Evolutionary conservation across 2,113 vertebrate species (phyloP).

Genomic region (Thunnus maccoyii): DNA sequence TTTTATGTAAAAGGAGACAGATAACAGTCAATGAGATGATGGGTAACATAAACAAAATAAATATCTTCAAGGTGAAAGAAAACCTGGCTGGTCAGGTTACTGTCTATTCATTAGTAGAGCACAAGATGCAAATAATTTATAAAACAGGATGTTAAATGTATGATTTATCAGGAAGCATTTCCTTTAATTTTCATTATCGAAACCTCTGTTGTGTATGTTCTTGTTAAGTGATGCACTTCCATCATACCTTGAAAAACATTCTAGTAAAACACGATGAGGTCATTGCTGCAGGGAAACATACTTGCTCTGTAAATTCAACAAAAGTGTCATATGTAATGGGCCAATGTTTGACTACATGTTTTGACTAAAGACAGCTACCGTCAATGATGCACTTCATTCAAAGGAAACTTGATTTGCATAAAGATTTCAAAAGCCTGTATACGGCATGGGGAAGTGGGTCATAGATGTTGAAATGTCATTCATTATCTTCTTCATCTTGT

Average conservation of each 20-base stretch:
- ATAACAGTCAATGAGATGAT: neutral
- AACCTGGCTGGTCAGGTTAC: too few relatives aligned
- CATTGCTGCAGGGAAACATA: neutral
- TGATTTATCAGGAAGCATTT: too few relatives aligned
- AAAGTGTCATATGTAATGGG: neutral
- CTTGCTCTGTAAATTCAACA: neutral
- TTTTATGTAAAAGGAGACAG: neutral
- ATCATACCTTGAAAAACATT: neutral
- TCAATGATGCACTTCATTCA: constrained; percentile 21
- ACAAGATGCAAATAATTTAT: constrained; percentile 1
- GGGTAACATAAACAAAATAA: too few relatives aligned
- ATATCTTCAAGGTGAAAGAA: too few relatives aligned
- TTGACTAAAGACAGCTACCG: neutral
- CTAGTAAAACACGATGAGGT: neutral
- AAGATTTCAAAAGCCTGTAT: constrained; percentile 26
- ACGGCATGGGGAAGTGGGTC: constrained; percentile 33
- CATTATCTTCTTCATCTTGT: constrained; percentile 25
- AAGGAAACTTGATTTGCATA: constrained; percentile 65
- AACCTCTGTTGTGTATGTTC: neutral
- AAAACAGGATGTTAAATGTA: neutral
- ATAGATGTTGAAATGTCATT: constrained; percentile 24
- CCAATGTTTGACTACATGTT: neutral
- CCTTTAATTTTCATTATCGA: neutral
- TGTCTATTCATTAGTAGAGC: too few relatives aligned
- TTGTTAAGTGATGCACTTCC: neutral